Conservation (phyloP, 2,113 vertebrate species). For the Pseudorhombus dupliciocellatus region DNA sequence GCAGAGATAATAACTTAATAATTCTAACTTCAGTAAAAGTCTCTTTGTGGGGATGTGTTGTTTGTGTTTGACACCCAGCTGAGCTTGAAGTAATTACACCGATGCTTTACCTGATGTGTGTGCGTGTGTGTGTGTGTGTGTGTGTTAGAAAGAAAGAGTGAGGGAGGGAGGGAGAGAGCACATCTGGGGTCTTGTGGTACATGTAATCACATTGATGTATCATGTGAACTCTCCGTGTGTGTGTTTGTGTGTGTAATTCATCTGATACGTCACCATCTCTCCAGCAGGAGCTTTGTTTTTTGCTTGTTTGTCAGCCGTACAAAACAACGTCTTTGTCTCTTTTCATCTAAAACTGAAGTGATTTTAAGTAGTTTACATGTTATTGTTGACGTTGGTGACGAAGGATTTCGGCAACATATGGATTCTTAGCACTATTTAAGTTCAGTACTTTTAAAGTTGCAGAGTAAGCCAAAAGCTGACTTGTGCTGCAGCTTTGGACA, state of each 20-base stretch:
- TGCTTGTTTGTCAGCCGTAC: not conserved
- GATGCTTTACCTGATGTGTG: conserved; percentile 24
- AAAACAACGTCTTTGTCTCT: not conserved
- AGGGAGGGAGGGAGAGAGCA: too few species aligned
- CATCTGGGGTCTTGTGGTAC: conserved; percentile 1
- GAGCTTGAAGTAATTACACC: conserved; percentile 41
- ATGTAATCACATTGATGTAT: conserved; percentile 6
- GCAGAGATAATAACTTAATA: conserved; percentile 6
- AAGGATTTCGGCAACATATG: too few species aligned
- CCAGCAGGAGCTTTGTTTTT: not conserved
- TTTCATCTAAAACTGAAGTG: not conserved
- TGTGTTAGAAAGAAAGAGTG: not conserved
- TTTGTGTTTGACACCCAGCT: conserved; percentile 8
- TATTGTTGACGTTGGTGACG: too few species aligned
- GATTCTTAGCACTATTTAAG: too few species aligned
- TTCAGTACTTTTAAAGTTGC: too few species aligned
- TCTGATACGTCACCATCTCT: too few species aligned
- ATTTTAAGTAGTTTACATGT: too few species aligned
- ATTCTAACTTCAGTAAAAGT: conserved; percentile 13
- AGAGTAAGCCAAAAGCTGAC: too few species aligned
- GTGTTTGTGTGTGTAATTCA: not conserved
- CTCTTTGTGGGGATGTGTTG: not conserved
- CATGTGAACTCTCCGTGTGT: not conserved
- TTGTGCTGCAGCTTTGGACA: too few species aligned
- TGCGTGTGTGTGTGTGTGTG: conserved; percentile 11